phyloP scores from a whole-genome alignment of 1,140 invertebrate species.

The Arctopsyche grandis region DNA sequence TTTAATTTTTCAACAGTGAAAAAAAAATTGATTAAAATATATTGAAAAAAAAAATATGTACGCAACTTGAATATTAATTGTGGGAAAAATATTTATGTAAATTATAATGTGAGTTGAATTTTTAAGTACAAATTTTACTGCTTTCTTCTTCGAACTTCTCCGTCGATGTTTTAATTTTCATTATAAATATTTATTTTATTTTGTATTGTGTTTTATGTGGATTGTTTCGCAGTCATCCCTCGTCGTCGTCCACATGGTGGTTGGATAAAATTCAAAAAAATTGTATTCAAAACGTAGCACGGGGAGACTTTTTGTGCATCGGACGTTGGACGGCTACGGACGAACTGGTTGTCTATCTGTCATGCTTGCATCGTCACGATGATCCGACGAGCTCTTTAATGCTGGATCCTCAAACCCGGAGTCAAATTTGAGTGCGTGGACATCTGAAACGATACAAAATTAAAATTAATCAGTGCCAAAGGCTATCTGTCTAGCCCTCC shows the following conservation, averaged over 20 bases:
- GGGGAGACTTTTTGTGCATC: conserved; percentile 12
- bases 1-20: background rate
- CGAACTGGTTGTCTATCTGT: conserved; percentile 25
- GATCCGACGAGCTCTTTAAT: background rate
- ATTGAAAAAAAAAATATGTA: background rate
- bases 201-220: too few relatives aligned
- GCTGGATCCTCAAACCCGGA: background rate
- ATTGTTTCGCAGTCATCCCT: too few relatives aligned
- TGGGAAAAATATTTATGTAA: too few relatives aligned
- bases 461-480: too few relatives aligned
- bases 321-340: conserved; percentile 31
- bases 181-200: too few relatives aligned
- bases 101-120: too few relatives aligned
- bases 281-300: background rate
- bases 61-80: background rate
- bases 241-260: background rate
- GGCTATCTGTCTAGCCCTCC: too few relatives aligned
- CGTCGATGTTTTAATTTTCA: too few relatives aligned
- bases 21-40: too few relatives aligned
- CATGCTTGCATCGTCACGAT: background rate
- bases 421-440: background rate
- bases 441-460: conserved; percentile 3
- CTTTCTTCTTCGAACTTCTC: too few relatives aligned
- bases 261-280: background rate
- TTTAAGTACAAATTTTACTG: too few relatives aligned